Percentiles rank a stretch among this genome's conserved stretches.
Evolutionary conservation across 2,888 invertebrate genomes (phyloP).

Genomic region (Boloria euphrosyne): DNA sequence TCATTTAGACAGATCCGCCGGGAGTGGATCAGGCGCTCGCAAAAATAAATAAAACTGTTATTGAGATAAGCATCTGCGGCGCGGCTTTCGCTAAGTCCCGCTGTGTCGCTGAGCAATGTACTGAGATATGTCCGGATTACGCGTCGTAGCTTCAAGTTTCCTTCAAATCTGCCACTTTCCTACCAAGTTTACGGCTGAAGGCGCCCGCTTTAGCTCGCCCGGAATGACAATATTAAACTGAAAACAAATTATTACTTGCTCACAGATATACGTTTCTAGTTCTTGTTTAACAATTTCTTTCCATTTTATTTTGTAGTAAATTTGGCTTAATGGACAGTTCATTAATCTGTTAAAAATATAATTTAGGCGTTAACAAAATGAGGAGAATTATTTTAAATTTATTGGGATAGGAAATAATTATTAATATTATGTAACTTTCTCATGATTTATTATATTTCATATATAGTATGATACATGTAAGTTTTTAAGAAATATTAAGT

Average conservation of each 20-base stretch:
- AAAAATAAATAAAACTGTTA: constrained; percentile 83
- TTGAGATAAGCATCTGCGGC: constrained; percentile 81
- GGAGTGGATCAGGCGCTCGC: constrained; percentile 76
- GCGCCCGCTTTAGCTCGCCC: constrained; percentile 60
- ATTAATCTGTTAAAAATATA: not conserved
- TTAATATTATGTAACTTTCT: no score
- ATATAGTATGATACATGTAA: no score
- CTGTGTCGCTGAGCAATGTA: constrained; percentile 79
- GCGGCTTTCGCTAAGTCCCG: constrained; percentile 80
- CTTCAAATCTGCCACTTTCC: constrained; percentile 66
- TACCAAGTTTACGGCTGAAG: constrained; percentile 72
- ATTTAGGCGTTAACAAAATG: no score
- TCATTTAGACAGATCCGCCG: constrained; percentile 73
- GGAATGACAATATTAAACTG: constrained; percentile 44
- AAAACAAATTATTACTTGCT: constrained; percentile 23
- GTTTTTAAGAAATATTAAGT: no score
- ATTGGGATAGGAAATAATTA: no score
- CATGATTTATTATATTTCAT: no score
- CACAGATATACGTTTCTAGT: constrained; percentile 1
- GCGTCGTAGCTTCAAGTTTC: constrained; percentile 60
- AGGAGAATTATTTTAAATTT: no score
- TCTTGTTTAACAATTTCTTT: not conserved
- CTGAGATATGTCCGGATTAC: constrained; percentile 80
- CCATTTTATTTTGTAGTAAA: not conserved
- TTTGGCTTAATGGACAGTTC: no score